phyloP scores from a whole-genome alignment of 2,113 vertebrate genomes.

The Phycodurus eques region DNA sequence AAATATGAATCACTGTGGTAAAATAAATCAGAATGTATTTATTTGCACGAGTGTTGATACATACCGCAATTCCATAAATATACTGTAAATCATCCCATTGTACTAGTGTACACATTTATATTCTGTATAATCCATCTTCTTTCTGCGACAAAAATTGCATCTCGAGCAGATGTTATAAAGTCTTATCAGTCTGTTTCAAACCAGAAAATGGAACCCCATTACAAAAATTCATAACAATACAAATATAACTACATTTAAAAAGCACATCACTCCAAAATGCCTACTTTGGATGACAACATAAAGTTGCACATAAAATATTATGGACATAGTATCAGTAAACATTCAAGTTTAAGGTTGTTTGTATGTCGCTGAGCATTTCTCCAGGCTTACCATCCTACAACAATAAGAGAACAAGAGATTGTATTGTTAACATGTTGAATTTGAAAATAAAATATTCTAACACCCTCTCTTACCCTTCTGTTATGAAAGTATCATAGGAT shows the following conservation, averaged over 20 bases:
- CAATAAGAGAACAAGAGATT: conserved; percentile 16
- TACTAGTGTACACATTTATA: background rate
- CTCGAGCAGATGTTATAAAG: background rate
- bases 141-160: background rate
- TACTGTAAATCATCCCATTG: background rate
- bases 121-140: background rate
- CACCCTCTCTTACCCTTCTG: conserved; percentile 64
- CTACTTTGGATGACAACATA: background rate
- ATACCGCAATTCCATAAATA: background rate
- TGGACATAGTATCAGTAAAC: background rate
- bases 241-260: background rate
- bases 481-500: conserved; percentile 65
- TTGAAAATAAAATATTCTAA: background rate
- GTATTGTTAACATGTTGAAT: background rate
- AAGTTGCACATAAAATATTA: background rate
- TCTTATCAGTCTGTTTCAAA: background rate
- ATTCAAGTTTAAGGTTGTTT: background rate
- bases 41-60: background rate
- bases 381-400: conserved; percentile 61
- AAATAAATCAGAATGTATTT: background rate
- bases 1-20: background rate
- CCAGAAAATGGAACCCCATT: background rate
- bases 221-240: background rate
- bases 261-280: background rate
- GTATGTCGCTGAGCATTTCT: conserved; percentile 58